Percentiles rank a stretch among this genome's conserved stretches.
phyloP scores from a whole-genome alignment of 2,113 vertebrate genomes.

The Tetrao urogallus region DNA sequence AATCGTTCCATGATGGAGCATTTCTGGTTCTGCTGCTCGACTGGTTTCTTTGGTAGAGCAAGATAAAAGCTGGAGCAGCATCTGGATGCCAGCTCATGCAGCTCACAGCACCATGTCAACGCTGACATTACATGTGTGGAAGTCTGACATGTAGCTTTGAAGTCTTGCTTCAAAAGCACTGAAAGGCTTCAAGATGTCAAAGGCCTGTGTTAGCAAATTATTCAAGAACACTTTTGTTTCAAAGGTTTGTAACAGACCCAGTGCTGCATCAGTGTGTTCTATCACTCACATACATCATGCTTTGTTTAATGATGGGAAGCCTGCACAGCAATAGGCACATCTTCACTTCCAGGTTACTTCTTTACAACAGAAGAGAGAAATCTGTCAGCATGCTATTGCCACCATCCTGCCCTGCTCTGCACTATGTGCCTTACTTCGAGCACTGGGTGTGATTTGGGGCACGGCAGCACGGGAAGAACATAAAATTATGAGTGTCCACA shows the following conservation, averaged over 20 bases:
- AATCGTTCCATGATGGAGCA: rapidly evolving
- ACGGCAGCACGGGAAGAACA: no score
- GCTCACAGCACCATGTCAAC: neutral
- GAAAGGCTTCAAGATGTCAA: conserved; percentile 28
- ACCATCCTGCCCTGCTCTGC: no score
- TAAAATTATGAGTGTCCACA: no score
- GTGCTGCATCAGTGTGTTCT: neutral
- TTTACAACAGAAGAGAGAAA: neutral
- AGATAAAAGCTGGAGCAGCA: neutral
- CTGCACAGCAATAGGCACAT: neutral
- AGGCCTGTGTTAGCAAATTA: neutral
- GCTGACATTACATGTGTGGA: neutral
- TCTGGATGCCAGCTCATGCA: neutral
- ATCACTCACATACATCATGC: neutral
- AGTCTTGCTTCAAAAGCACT: conserved; percentile 46
- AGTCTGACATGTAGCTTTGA: neutral
- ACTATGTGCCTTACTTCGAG: no score
- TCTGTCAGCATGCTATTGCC: neutral
- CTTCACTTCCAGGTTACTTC: neutral
- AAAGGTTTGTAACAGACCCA: neutral
- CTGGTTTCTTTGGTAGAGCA: neutral
- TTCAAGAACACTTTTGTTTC: conserved; percentile 4
- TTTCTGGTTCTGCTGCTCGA: neutral
- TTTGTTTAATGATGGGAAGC: neutral
- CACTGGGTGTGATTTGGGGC: no score